Conservation (phyloP, 2,113 vertebrate species). For the Scolopax mira region DNA sequence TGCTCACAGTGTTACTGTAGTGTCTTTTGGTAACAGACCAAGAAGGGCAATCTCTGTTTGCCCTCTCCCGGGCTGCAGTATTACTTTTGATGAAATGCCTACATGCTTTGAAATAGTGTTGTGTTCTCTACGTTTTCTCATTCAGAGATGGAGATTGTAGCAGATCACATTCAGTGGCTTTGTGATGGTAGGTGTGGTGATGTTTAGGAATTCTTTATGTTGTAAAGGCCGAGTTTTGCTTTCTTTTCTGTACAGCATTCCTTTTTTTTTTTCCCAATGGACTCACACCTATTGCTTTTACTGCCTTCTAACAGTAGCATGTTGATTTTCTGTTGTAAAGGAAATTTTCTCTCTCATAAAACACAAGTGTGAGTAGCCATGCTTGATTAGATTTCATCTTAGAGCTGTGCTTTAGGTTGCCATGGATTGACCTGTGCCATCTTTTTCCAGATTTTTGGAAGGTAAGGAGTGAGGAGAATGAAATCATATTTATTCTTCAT, state of each 20-base stretch:
- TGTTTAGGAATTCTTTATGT: background rate
- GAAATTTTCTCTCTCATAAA: background rate
- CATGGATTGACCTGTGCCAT: background rate
- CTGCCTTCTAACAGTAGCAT: background rate
- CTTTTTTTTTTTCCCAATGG: background rate
- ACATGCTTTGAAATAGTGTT: background rate
- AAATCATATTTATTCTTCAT: background rate
- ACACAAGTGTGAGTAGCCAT: background rate
- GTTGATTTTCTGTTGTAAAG: background rate
- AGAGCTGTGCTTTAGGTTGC: background rate
- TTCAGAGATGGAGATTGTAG: background rate
- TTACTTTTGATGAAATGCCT: background rate
- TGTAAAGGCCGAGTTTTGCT: background rate
- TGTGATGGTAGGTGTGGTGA: background rate
- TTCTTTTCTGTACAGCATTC: background rate
- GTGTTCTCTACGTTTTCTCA: background rate
- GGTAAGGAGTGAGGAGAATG: background rate
- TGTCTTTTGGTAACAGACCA: background rate
- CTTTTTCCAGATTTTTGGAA: background rate
- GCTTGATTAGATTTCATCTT: background rate
- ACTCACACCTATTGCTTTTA: background rate
- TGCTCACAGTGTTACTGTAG: background rate
- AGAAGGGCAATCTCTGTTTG: background rate
- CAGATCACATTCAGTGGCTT: background rate
- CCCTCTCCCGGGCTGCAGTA: background rate